Conservation (phyloP, 2,797 vertebrate species). For the Macropodus opercularis region DNA sequence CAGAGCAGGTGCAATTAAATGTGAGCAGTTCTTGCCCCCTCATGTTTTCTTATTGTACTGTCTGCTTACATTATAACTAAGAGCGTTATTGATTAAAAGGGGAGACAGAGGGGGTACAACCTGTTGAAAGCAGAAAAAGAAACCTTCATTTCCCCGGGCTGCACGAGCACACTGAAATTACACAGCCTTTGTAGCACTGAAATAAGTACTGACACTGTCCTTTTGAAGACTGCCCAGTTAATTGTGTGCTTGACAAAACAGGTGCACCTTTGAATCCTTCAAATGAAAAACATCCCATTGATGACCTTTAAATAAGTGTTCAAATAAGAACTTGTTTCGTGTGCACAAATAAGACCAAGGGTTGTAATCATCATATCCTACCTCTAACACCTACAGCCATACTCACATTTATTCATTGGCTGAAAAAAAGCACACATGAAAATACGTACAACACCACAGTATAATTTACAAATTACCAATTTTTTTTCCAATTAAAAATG, state of each 20-base stretch:
- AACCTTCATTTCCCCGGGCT: constrained; percentile 15
- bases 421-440: neutral
- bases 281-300: constrained; percentile 11
- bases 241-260: constrained; percentile 26
- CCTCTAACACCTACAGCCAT: neutral
- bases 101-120: constrained; percentile 28
- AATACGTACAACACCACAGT: neutral
- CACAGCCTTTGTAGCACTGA: neutral
- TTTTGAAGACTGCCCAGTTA: constrained; percentile 31
- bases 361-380: neutral
- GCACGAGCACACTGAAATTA: constrained; percentile 11
- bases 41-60: constrained; percentile 34
- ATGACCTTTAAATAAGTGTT: constrained; percentile 20
- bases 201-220: constrained; percentile 5
- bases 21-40: constrained; percentile 16
- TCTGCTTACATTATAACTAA: constrained; percentile 51
- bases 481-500: too few relatives aligned
- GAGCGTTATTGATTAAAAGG: constrained; percentile 57
- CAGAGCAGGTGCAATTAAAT: constrained; percentile 16
- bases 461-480: too few relatives aligned
- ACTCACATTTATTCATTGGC: too few relatives aligned
- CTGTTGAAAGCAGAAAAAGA: constrained; percentile 31
- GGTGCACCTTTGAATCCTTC: constrained; percentile 16
- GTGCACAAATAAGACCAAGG: neutral
- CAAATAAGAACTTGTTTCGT: constrained; percentile 1